Evolutionary conservation across 1,140 invertebrate species (phyloP).

Genomic region (Hylyphantes graminicola): DNA sequence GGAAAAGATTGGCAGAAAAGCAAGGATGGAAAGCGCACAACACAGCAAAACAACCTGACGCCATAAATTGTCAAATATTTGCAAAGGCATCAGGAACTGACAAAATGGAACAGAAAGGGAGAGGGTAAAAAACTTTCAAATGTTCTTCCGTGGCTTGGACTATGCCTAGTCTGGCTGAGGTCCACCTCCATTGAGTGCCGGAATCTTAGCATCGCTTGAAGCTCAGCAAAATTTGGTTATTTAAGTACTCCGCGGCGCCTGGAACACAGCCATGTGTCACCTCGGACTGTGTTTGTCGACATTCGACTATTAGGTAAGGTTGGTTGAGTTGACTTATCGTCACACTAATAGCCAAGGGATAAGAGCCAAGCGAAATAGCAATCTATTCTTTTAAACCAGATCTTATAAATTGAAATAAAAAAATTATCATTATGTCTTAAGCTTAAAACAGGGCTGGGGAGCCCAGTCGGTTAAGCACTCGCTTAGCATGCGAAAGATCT

Average conservation of each 20-base stretch:
- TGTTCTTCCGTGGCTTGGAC: slow-evolving; percentile 26
- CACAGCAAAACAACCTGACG: slow-evolving; percentile 27
- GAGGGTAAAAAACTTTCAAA: not conserved
- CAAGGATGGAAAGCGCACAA: slow-evolving; percentile 3
- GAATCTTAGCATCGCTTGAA: slow-evolving; percentile 28
- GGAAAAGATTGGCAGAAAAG: not conserved
- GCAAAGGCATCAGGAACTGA: slow-evolving; percentile 41
- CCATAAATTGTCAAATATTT: slow-evolving; percentile 58
- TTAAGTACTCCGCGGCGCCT: slow-evolving; percentile 45
- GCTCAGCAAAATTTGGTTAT: slow-evolving; percentile 54
- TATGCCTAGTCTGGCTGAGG: slow-evolving; percentile 38
- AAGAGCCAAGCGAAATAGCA: not conserved
- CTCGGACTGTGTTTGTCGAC: slow-evolving; percentile 39
- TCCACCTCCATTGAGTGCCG: slow-evolving; percentile 29
- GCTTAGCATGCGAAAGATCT: too few relatives aligned
- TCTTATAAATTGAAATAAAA: too few relatives aligned
- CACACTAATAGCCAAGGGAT: not conserved
- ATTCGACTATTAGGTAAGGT: not conserved
- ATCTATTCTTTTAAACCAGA: too few relatives aligned
- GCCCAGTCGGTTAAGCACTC: too few relatives aligned
- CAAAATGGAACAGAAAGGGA: not conserved
- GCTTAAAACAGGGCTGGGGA: too few relatives aligned
- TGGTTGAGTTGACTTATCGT: not conserved
- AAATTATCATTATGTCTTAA: too few relatives aligned
- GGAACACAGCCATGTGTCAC: slow-evolving; percentile 44